Conservation (phyloP, 2,113 vertebrate species). For the Ploceus nigricollis region DNA sequence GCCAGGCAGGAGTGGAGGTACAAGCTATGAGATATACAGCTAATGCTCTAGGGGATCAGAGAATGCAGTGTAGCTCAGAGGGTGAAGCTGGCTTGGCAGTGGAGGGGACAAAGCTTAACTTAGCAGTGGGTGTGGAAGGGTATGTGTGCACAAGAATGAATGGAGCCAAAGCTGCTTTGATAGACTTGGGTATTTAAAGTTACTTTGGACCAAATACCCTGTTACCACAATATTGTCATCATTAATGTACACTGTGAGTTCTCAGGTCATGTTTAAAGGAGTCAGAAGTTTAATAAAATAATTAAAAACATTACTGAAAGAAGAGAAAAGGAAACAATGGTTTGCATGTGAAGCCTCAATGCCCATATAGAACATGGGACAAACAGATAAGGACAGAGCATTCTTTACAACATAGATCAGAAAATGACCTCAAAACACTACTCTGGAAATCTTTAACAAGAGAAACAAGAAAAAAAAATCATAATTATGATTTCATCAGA, state of each 20-base stretch:
- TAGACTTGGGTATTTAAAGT: neutral
- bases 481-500: neutral
- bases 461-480: neutral
- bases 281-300: neutral
- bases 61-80: neutral
- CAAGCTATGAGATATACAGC: neutral
- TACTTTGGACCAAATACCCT: neutral
- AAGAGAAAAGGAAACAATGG: neutral
- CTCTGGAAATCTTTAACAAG: neutral
- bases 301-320: neutral
- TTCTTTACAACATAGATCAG: neutral
- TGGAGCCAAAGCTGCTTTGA: neutral
- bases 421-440: neutral
- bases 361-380: fast-evolving
- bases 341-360: neutral
- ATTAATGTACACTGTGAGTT: neutral
- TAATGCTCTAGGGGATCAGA: neutral
- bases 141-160: neutral
- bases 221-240: neutral
- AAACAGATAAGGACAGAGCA: neutral
- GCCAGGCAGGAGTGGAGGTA: neutral
- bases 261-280: neutral
- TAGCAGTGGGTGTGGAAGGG: neutral
- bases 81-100: neutral
- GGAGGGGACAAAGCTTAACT: neutral